These are phyloP conservation scores for Iguana delicatissima DNA, from an alignment of 2,797 vertebrate species.

Conservation along the genomic window DNA sequence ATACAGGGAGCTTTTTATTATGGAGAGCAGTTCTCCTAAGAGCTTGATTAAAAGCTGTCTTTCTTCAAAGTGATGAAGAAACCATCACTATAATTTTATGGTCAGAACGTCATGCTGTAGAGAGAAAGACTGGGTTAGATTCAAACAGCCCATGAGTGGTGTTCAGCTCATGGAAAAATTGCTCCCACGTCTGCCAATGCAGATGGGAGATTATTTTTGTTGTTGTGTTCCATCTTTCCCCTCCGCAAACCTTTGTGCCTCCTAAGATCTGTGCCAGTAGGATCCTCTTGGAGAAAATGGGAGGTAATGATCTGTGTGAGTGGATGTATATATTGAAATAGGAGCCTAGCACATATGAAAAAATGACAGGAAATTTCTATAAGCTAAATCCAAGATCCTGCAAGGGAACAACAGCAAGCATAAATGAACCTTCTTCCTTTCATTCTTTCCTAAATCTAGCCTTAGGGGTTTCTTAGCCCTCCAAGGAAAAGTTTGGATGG, in stretches of 20 bases:
- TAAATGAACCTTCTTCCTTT: background rate
- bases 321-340: too few relatives aligned
- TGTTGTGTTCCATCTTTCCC: background rate
- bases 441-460: background rate
- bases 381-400: background rate
- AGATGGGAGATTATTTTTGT: background rate
- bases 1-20: background rate
- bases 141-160: background rate
- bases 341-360: background rate
- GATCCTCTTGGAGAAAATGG: too few relatives aligned
- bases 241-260: too few relatives aligned
- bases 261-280: too few relatives aligned
- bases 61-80: slow-evolving; percentile 26
- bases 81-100: background rate
- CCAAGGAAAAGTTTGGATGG: too few relatives aligned
- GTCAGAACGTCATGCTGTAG: background rate
- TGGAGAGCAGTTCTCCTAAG: background rate
- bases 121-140: background rate
- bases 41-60: background rate
- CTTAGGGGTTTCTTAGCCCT: too few relatives aligned
- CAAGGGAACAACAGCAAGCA: too few relatives aligned
- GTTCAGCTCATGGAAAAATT: background rate
- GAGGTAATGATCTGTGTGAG: too few relatives aligned
- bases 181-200: background rate
- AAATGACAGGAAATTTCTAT: background rate